A percentile compares a stretch with the other conserved stretches of the same genome.
phyloP scores from a whole-genome alignment of 2,113 vertebrate genomes.

The Conger conger region DNA sequence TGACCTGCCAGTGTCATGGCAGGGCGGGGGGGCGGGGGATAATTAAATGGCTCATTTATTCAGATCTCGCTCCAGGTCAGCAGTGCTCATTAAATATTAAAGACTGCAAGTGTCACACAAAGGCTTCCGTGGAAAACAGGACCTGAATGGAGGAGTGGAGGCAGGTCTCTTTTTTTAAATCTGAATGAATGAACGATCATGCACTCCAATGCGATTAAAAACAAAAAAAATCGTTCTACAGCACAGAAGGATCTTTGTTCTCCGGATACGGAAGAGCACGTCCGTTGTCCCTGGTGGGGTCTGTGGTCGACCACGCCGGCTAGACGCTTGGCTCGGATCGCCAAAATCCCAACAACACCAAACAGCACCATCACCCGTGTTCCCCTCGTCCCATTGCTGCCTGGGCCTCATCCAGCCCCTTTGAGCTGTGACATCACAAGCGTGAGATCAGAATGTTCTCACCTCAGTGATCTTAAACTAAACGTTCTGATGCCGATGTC shows the following conservation, averaged over 20 bases:
- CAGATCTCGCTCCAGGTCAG: constrained; percentile 31
- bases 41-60: constrained; percentile 45
- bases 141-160: not conserved
- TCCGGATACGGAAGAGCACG: no score
- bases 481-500: no score
- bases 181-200: not conserved
- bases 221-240: not conserved
- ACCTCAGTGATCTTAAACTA: no score
- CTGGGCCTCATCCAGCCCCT: no score
- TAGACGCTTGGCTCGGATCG: no score
- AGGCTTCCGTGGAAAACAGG: not conserved
- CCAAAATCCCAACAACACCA: no score
- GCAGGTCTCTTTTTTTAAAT: not conserved
- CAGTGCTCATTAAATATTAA: constrained; percentile 39
- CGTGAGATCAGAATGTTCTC: no score
- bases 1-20: constrained; percentile 40
- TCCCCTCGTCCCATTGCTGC: no score
- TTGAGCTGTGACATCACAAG: no score
- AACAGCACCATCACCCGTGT: no score
- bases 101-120: not conserved
- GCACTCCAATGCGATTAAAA: not conserved
- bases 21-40: constrained; percentile 2
- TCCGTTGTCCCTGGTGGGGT: no score
- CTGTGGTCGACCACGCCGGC: no score
- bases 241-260: not conserved